Evolutionary conservation across 2,888 invertebrate species (phyloP), one percentile per base, ranked within the genome.

Genomic region (Protonemura montana): DNA sequence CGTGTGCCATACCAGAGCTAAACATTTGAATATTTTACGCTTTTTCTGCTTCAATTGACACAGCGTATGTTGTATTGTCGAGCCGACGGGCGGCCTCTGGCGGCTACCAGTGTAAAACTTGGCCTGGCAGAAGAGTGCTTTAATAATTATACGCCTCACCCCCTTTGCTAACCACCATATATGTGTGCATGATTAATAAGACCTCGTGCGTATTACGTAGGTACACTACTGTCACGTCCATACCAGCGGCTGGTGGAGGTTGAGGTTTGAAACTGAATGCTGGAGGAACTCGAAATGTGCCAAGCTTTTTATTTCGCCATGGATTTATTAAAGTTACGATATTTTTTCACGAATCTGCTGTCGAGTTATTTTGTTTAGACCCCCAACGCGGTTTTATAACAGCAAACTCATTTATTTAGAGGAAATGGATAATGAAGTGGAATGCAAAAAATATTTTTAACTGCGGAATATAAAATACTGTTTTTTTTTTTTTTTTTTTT

Each of bases 11-110:
- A 21, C 59, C 21, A 59, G 16, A 59, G 59, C 59, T 10, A 59
- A 59, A 59, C 59, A 59, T 59, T 59, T 59, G 59, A 59, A 59
- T 59, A 59, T 59, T 59, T 59, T 21, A 59, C 59, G 59, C 59
- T 59, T 59, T 59, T 59, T 59, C 59, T 21, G 59, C 59, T 59
- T 21, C 16, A 59, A 59, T 59, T 59, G 59, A 59, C 59, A 21
- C 59, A 21, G 59, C 59, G 21, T 35, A 6, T 35, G 35, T 35
- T n/a, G 35, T 35, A 35, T 35, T 35, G 35, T 35, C 35, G 35
- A 35, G 35, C 35, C 35, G 3, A 10, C 59, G 59, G 59, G 16
- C 59, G 6, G 41, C 41, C 41, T 7, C 41, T 13, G 59, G 16
- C 21, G 59, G 59, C 59, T 21, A 21, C 59, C 13, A 59, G 21